These are phyloP conservation scores for Dendrophyllia cribrosa DNA, from an alignment of 64 coral and sea anemone genomes.

Conservation along the genomic window DNA sequence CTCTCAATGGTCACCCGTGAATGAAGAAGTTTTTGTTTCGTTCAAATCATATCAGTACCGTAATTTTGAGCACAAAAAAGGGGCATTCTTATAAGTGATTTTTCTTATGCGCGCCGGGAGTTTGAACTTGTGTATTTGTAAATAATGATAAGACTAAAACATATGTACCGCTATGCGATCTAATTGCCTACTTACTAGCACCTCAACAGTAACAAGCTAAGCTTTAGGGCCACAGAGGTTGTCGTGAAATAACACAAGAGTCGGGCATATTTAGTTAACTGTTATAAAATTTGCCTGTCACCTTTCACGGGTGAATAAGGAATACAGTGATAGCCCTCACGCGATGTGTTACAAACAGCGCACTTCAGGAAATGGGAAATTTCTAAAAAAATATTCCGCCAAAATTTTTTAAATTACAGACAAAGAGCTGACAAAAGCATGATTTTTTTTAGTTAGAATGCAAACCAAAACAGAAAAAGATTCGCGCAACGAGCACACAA, in stretches of 20 bases:
- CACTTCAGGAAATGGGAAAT: neutral
- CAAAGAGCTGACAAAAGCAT: neutral
- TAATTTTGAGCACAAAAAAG: neutral
- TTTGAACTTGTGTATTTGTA: no score
- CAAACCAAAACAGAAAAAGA: neutral
- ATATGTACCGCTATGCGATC: no score
- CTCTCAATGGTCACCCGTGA: neutral
- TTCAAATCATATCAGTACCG: neutral
- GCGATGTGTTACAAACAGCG: neutral
- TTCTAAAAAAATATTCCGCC: neutral
- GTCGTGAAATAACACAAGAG: neutral
- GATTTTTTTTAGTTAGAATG: neutral
- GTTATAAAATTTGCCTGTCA: neutral
- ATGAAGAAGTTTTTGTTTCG: neutral
- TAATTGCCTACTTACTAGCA: no score
- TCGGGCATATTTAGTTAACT: neutral
- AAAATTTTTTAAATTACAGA: neutral
- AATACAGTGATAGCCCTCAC: neutral
- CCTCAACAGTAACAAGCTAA: no score
- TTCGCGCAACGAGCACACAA: neutral
- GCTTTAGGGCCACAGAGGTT: no score
- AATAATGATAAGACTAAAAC: no score
- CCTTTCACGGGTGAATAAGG: neutral
- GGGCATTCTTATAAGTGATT: neutral
- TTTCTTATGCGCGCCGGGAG: no score